Evolutionary conservation across 2,888 invertebrate species (phyloP), one percentile per base, ranked within the genome.

Genomic region (Ectemnius cavifrons): DNA sequence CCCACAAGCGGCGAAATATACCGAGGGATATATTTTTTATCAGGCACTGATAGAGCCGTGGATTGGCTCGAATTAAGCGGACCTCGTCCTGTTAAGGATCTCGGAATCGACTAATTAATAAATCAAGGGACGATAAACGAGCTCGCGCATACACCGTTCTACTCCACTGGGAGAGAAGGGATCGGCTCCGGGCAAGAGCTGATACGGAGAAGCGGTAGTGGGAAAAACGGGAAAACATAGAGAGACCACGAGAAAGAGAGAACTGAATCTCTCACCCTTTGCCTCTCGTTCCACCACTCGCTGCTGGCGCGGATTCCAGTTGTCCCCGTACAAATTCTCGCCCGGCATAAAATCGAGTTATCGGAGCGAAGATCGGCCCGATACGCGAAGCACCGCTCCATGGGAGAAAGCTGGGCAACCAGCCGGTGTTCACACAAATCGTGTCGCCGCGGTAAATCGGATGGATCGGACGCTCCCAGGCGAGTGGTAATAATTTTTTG

Each of bases 401-500:
- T 14, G 45, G 5, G 57, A 2, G 18, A n/a, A 18, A 28, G 45
- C 27, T 2, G 20, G 23, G 46, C 14, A 11, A 37, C 16, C 16
- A 28, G 49, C 52, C 14, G 46, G 37, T 63, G 60, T 73, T 69
- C 73, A 47, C 23, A 52, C 20, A 57, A 73, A 75, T 60, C 68
- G 60, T 52, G 18, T 20, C 23, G 47, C 23, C 45, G 63, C 60
- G 63, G 69, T 75, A 75, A 75, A 75, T 73, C 69, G 75, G 49
- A 69, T 57, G 69, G 66, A 60, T 68, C 57, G 60, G 37, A n/a
- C 46, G 58, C 61, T 59, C 5, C 56, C 46, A 14, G 67, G 58
- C 46, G 52, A 67, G 62, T 65, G 65, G 65, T 67, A 11, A 68
- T 77, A 75, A 71, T 68, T 75, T 68, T 67, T 67, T 62, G 67